phyloP scores from a whole-genome alignment of 2,113 vertebrate genomes.

The Hemiscyllium ocellatum region DNA sequence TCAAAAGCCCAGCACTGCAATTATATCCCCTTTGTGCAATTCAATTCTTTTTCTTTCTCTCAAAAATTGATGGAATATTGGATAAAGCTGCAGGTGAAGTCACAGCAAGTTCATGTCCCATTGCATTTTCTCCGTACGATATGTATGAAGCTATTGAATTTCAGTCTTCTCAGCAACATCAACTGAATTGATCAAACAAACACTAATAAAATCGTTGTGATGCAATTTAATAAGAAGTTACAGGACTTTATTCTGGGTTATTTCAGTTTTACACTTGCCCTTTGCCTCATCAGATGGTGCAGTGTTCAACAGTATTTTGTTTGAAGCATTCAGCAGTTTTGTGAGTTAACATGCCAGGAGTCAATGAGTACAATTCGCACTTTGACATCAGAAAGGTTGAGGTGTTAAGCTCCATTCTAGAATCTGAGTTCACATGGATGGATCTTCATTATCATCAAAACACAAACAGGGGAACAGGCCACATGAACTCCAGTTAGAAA shows the following conservation, averaged over 20 bases:
- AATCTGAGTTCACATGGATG: neutral
- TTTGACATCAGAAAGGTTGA: neutral
- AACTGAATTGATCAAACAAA: neutral
- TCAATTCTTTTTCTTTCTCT: neutral
- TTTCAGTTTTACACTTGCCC: neutral
- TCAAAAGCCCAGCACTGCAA: neutral
- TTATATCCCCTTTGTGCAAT: neutral
- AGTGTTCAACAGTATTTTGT: neutral
- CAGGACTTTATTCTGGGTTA: neutral
- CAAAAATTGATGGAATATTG: neutral
- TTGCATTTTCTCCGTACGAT: neutral
- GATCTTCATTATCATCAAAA: neutral
- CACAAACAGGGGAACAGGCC: neutral
- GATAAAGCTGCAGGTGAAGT: neutral
- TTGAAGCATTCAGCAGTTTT: neutral
- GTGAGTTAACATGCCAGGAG: neutral
- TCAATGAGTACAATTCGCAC: neutral
- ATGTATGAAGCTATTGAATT: neutral
- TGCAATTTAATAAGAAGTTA: neutral
- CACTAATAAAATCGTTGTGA: neutral
- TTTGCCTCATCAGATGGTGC: neutral
- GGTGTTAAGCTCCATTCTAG: neutral
- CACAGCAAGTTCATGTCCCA: neutral
- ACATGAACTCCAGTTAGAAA: neutral
- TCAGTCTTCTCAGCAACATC: neutral